These are phyloP conservation scores for Nomada hirtipes DNA, from an alignment of 2,888 invertebrate species.

Conservation along the genomic window DNA sequence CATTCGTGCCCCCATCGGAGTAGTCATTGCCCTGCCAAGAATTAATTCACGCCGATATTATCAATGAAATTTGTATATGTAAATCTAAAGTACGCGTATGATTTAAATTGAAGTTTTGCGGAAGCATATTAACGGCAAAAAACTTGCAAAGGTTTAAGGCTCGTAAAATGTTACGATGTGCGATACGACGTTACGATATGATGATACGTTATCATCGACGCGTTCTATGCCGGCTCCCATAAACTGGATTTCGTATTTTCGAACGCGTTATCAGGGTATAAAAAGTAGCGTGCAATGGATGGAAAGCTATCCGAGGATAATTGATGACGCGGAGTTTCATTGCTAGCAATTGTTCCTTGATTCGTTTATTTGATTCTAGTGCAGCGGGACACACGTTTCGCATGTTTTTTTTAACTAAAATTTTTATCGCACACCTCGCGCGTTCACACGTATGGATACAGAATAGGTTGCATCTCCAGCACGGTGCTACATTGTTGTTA, in stretches of 20 bases:
- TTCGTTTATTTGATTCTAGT: neutral
- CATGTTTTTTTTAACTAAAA: neutral
- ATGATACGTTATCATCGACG: conserved; percentile 24
- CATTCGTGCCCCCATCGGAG: conserved; percentile 25
- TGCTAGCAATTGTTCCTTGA: no score
- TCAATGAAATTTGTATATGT: neutral
- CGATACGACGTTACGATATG: conserved; percentile 5
- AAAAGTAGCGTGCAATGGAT: neutral
- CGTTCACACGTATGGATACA: conserved; percentile 38
- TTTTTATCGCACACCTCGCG: conserved; percentile 30
- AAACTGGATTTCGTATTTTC: conserved; percentile 28
- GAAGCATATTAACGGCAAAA: conserved; percentile 16
- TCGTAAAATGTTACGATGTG: conserved; percentile 26
- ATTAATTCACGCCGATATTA: neutral
- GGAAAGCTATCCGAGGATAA: conserved; percentile 8
- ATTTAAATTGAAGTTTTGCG: conserved; percentile 4
- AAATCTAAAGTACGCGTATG: neutral
- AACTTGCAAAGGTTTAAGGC: conserved; percentile 23
- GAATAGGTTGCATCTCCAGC: conserved; percentile 17
- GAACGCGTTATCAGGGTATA: conserved; percentile 16
- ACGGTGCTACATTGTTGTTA: conserved; percentile 21
- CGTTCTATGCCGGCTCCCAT: neutral
- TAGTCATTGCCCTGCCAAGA: conserved; percentile 2
- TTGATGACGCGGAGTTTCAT: neutral
- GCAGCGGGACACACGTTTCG: neutral